Evolutionary conservation across 2,888 invertebrate genomes (phyloP), one percentile per base, ranked within the genome.

Genomic region (Bellardia bayeri): DNA sequence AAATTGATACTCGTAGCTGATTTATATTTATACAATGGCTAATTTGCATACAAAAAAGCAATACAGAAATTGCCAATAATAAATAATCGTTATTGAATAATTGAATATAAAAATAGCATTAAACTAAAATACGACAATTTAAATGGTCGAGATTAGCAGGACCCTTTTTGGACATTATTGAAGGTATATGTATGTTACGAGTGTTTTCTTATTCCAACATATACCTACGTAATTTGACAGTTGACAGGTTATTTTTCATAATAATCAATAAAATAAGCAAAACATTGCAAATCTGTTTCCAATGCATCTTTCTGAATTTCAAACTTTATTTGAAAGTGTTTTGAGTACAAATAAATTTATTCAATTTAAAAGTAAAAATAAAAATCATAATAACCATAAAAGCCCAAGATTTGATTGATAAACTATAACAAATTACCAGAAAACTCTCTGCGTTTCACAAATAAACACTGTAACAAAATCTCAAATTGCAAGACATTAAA

Each of bases 21-120:
- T 56, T 66, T 82, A 23, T 23, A 9, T 2, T 8, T 33, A 6
- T 9, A 56, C 68, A 76, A 30, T 66, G 75, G 64, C 37, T 23
- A 79, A 85, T 85, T 79, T 68, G 85, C 80, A 80, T 85, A 75
- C 0, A 69, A 40, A 23, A 42, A 75, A 54, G 63, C 0, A 69
- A 40, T 14, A 56, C 63, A 54, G 63, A 79, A 45, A 54, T 30
- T 42, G 51, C 8, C 56, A 61, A 74, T 69, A 79, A 68, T 72
- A 45, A 72, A 72, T 42, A 78, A 74, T 85, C 37, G 49, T 30
- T 69, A 69, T 80, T 68, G 63, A 75, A 63, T 58, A 54, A 75
- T 82, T 75, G 58, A 49, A 8, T 42, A 42, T 40, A 7, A 58
- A 79, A 68, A 51, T 49, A 54, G 16, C n/a, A 42, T 79, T 68